Conservation (phyloP, 2,113 vertebrate genomes). For the Rissa tridactyla region DNA sequence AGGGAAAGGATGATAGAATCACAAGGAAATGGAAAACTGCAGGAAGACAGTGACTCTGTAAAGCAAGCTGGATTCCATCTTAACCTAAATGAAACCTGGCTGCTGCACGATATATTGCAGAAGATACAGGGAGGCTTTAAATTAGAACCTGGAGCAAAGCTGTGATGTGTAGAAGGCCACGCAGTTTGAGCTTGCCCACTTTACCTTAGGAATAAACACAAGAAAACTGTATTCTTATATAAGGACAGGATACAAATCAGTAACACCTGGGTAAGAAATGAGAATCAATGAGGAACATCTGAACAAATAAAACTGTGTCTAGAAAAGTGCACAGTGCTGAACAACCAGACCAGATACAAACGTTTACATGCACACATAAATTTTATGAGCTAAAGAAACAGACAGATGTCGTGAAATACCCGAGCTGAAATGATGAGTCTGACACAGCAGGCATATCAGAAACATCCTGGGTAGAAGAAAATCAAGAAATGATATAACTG, state of each 20-base stretch:
- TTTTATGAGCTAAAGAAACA: not conserved
- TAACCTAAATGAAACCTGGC: not conserved
- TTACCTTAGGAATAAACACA: not conserved
- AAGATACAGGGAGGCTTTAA: not conserved
- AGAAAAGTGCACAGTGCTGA: not conserved
- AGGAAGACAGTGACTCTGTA: not conserved
- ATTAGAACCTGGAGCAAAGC: not conserved
- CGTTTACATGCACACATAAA: not conserved
- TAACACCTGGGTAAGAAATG: not conserved
- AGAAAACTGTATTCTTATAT: not conserved
- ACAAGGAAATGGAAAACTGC: not conserved
- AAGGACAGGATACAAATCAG: not conserved
- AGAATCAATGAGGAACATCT: not conserved
- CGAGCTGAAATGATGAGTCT: not conserved
- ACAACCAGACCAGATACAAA: not conserved
- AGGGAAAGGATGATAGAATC: not conserved
- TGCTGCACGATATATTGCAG: not conserved
- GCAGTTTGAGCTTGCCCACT: not conserved
- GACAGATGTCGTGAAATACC: not conserved
- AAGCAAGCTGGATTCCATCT: not conserved
- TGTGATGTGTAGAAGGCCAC: not conserved
- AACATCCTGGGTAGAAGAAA: not conserved
- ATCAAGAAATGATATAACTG: not conserved
- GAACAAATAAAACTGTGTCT: not conserved
- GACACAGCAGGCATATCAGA: not conserved